Evolutionary conservation across 2,797 vertebrate species (phyloP).

Genomic region (Ataeniobius toweri): DNA sequence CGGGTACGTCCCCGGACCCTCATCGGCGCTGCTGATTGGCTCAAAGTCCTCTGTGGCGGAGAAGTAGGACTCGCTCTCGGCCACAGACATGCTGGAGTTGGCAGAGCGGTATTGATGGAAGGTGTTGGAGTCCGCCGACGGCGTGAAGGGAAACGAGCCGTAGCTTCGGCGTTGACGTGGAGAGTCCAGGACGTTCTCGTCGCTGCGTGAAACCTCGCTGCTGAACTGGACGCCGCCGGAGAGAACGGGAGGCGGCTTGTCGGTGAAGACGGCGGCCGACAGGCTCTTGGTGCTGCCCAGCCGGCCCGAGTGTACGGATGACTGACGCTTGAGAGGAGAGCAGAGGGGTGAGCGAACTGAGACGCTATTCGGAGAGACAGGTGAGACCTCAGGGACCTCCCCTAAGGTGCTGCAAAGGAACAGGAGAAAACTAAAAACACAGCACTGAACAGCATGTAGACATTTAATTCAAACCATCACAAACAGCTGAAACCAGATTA

Average conservation of each 20-base stretch:
- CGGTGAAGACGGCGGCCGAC: conserved; percentile 91
- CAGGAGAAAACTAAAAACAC: neutral
- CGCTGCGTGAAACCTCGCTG: conserved; percentile 94
- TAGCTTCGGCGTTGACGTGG: conserved; percentile 96
- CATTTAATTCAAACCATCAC: too few species aligned
- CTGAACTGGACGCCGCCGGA: conserved; percentile 92
- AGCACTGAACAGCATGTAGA: too few species aligned
- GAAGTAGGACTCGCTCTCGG: conserved; percentile 98
- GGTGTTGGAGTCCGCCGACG: conserved; percentile 94
- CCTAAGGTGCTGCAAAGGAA: conserved; percentile 71
- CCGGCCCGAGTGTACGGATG: conserved; percentile 90
- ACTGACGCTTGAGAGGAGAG: conserved; percentile 91
- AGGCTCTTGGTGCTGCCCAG: conserved; percentile 97
- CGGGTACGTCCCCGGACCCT: conserved; percentile 96
- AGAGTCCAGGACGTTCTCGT: conserved; percentile 95
- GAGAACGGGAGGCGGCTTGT: conserved; percentile 86
- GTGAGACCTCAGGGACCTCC: conserved; percentile 84
- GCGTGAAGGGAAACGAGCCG: conserved; percentile 95
- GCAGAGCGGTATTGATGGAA: conserved; percentile 98
- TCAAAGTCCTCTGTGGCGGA: conserved; percentile 97
- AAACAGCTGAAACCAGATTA: too few species aligned
- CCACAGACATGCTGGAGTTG: conserved; percentile 97
- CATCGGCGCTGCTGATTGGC: conserved; percentile 93
- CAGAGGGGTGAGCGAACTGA: conserved; percentile 89
- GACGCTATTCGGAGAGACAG: conserved; percentile 84